Evolutionary conservation across 2,113 vertebrate genomes (phyloP), one percentile per base, ranked within the genome.

Genomic region (Ranitomeya imitator): DNA sequence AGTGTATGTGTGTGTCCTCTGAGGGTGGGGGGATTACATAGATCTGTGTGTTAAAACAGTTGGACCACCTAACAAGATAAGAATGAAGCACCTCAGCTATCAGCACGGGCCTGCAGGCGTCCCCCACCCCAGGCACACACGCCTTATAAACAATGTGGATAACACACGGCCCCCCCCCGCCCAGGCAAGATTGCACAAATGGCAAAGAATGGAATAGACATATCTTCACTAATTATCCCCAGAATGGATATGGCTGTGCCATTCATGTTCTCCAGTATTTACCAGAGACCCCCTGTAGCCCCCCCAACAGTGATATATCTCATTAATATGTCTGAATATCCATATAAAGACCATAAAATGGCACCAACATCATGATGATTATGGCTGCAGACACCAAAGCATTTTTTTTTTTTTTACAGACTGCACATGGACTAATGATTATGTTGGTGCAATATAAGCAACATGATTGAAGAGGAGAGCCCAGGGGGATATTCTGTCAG

Each of bases 81-180:
- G 94, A 94, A 94, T 94, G 95, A 96, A 97, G 96, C 93, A 95
- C 95, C 96, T 96, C 97, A 96, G 96, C 97, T 97, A 97, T 97
- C 96, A 95, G 96, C 94, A 96, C 96, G 94, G 95, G 95, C 94
- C 95, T 31, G 94, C 95, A 95, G 94, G 94, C 21, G 3, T 19
- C 45, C 95, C 93, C 93, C 94, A 92, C 93, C 94, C 95, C 91
- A 89, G 87, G 90, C 91, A 88, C 90, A 91, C 91, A 94, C 90
- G 93, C 93, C 96, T 96, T 96, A 96, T 97, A 97, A 98, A 97
- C 95, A 96, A 96, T 26, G 95, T 94, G 93, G 26, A 18, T 7
- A 59, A 15, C 26, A 23, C 86, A 73, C 63, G 21, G 92, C 92
- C n/a, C 76, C 52, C n/a, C 76, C 52, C 63, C 26, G 2, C 26